These are phyloP conservation scores for Rhabdornis inornatus DNA, from an alignment of 2,113 vertebrate genomes.

Conservation along the genomic window DNA sequence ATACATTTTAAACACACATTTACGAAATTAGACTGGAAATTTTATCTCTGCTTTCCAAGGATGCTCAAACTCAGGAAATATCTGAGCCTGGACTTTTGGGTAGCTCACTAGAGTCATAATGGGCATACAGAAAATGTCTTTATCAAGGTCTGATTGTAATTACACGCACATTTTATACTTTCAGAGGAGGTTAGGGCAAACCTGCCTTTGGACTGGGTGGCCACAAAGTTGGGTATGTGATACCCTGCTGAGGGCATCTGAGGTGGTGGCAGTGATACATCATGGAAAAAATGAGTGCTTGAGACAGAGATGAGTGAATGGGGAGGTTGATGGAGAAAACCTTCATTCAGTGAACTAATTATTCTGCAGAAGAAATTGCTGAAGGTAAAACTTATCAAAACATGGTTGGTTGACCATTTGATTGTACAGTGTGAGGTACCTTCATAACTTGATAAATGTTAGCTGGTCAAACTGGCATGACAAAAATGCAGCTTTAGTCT, in stretches of 20 bases:
- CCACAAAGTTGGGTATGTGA: accelerated
- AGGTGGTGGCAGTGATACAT: background rate
- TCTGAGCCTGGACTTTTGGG: background rate
- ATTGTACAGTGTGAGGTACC: background rate
- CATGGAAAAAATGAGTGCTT: background rate
- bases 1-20: background rate
- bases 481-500: background rate
- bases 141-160: background rate
- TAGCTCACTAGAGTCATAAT: background rate
- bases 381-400: background rate
- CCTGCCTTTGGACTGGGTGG: background rate
- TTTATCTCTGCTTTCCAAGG: background rate
- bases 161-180: background rate
- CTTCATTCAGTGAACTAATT: background rate
- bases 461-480: background rate
- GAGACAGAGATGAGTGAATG: background rate
- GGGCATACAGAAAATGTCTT: background rate
- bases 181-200: background rate
- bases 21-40: background rate
- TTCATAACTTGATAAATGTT: background rate
- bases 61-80: background rate
- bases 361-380: background rate
- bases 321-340: background rate
- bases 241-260: background rate
- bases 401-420: background rate